These are phyloP conservation scores for Pogonus chalceus DNA, from an alignment of 1,140 invertebrate species.

Conservation along the genomic window DNA sequence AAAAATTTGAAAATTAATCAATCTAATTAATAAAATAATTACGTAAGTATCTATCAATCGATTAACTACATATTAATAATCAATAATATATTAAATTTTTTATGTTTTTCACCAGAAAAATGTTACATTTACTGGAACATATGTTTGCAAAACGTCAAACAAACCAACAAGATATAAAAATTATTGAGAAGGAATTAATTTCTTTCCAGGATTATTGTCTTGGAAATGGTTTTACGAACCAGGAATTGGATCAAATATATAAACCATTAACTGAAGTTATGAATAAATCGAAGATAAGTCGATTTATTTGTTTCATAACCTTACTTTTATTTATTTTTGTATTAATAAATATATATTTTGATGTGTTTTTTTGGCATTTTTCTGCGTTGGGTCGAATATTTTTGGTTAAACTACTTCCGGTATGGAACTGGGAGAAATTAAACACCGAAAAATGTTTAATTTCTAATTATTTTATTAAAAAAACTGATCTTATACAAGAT, in stretches of 20 bases:
- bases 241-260: slow-evolving; percentile 57
- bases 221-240: slow-evolving; percentile 52
- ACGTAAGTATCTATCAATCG: too few species aligned
- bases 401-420: slow-evolving; percentile 55
- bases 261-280: slow-evolving; percentile 43
- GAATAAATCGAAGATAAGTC: not conserved
- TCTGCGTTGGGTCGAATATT: slow-evolving; percentile 51
- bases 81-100: too few species aligned
- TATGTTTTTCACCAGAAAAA: not conserved
- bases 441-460: slow-evolving; percentile 66
- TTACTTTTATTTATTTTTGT: slow-evolving; percentile 32
- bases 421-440: slow-evolving; percentile 72
- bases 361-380: slow-evolving; percentile 42
- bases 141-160: slow-evolving; percentile 13
- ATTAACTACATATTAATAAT: too few species aligned
- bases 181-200: slow-evolving; percentile 45
- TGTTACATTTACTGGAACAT: slow-evolving; percentile 14
- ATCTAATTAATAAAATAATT: too few species aligned
- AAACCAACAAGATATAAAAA: slow-evolving; percentile 18
- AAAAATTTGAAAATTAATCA: too few species aligned
- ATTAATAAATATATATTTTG: slow-evolving; percentile 37
- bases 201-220: slow-evolving; percentile 53
- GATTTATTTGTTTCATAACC: not conserved
- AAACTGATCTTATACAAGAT: slow-evolving; percentile 37
- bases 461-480: slow-evolving; percentile 49